Conservation (phyloP, 2,797 vertebrate species). For the Psittacula derbiana region DNA sequence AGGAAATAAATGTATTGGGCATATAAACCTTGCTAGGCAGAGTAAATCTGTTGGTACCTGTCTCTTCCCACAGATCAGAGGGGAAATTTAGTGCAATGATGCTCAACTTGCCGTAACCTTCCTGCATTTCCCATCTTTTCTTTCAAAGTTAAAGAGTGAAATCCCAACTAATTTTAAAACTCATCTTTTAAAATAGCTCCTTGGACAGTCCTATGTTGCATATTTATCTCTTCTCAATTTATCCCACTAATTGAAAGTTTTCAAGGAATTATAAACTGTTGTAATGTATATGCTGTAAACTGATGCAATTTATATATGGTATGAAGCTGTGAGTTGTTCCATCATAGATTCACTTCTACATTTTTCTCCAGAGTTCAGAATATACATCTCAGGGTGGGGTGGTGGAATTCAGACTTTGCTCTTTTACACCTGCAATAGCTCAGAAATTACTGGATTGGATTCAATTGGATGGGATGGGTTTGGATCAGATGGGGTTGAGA, state of each 20-base stretch:
- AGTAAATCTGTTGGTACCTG: neutral
- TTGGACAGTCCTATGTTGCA: neutral
- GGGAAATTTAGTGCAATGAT: neutral
- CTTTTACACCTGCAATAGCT: neutral
- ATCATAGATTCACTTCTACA: neutral
- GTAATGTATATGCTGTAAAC: neutral
- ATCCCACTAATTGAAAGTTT: neutral
- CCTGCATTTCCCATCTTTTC: neutral
- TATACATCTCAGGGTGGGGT: accelerated
- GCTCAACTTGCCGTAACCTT: neutral
- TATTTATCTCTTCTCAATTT: neutral
- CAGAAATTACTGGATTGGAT: neutral
- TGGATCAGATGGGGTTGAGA: neutral
- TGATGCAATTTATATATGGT: neutral
- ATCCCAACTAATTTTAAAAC: neutral
- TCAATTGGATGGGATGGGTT: neutral
- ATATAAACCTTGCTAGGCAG: neutral
- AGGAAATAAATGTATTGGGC: neutral
- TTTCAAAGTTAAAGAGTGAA: neutral
- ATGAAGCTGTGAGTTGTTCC: neutral
- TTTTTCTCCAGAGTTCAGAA: neutral
- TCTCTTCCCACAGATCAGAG: neutral
- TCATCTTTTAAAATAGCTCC: neutral
- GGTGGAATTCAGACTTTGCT: neutral
- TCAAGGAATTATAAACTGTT: neutral